Base-by-base conservation (phyloP, 2,797 vertebrate genomes). In the Pseudotriccus pelzelni region DNA sequence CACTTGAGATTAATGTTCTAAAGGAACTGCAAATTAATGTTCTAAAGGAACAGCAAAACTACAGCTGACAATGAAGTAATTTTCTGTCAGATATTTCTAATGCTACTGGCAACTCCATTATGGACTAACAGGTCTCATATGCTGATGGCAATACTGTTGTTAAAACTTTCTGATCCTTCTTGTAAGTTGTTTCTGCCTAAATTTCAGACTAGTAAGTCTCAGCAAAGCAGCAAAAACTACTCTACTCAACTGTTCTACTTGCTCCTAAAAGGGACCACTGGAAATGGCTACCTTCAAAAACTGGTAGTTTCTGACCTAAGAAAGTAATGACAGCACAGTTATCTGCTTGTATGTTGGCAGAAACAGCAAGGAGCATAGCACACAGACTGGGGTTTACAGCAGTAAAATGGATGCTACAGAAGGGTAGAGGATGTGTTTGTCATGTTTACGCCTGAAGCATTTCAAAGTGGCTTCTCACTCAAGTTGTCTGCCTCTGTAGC, bases 401-500 rank as follows among this genome's bases (percentile, higher is more conserved):
- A 6, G 36, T 44, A 67, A 88, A 73, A 88, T 22, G 41, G 68
- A 91, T 85, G 68, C 37, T 80, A 80, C 37, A 72, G 36, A 78
- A 68, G 23, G 88, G 43, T 24, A 81, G 27, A 64, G 32, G 27
- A 93, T 47, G 41, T 32, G 78, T 73, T 92, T 91, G 72, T 87
- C 75, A 83, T 53, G 50, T 91, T 91, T 92, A 87, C 1, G 3
- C 64, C 67, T 91, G 64, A 87, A 92, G 82, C 75, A 89, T 74
- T 93, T 94, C 80, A 73, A 69, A 93, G 50, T 41, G 66, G 69
- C n/a, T 94, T 90, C 53, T 64, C 37, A 70, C 64, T 94, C 44
- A 70, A 77, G 82, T 18, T 58, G 37, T 46, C 59, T 86, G 76
- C 13, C 39, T 55, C 66, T 74, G 37, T 58, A 86, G 69, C 66